Conservation (phyloP, 1,140 invertebrate genomes). For the Drosophila eugracilis region DNA sequence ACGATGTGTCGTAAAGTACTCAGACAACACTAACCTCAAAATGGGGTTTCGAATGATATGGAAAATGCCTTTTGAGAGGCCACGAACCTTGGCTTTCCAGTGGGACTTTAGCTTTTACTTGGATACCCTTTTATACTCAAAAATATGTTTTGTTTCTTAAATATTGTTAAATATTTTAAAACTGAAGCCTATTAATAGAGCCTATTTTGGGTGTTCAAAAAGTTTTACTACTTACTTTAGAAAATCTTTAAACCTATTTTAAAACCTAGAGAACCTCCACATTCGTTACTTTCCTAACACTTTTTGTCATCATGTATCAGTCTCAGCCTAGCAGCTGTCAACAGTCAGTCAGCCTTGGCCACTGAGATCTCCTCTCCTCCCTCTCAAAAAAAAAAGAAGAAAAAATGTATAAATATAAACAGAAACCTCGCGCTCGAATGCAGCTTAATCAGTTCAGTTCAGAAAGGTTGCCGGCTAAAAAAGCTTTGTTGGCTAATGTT, state of each 20-base stretch:
- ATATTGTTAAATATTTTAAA: too few species aligned
- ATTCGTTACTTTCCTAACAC: constrained; percentile 3
- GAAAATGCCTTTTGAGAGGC: constrained; percentile 30
- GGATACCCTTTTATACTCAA: background rate
- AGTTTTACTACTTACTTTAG: too few species aligned
- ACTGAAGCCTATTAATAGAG: too few species aligned
- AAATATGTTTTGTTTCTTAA: too few species aligned
- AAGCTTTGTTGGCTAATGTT: constrained; percentile 52
- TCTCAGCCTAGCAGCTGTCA: constrained; percentile 49
- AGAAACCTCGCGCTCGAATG: constrained; percentile 51
- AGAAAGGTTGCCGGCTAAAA: constrained; percentile 62
- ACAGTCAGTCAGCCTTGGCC: constrained; percentile 57
- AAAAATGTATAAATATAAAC: constrained; percentile 30
- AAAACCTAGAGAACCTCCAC: background rate
- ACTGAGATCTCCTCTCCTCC: constrained; percentile 24
- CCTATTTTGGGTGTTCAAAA: too few species aligned
- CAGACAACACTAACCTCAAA: constrained; percentile 60
- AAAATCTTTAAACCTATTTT: too few species aligned
- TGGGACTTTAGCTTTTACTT: background rate
- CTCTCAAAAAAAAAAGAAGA: constrained; percentile 13
- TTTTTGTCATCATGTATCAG: constrained; percentile 61
- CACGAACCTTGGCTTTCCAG: constrained; percentile 31
- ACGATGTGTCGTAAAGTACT: constrained; percentile 83
- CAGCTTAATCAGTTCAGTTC: constrained; percentile 76
- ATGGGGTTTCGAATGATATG: constrained; percentile 48